phyloP scores from a whole-genome alignment of 2,113 vertebrate species.

The Ceyx margarethae region DNA sequence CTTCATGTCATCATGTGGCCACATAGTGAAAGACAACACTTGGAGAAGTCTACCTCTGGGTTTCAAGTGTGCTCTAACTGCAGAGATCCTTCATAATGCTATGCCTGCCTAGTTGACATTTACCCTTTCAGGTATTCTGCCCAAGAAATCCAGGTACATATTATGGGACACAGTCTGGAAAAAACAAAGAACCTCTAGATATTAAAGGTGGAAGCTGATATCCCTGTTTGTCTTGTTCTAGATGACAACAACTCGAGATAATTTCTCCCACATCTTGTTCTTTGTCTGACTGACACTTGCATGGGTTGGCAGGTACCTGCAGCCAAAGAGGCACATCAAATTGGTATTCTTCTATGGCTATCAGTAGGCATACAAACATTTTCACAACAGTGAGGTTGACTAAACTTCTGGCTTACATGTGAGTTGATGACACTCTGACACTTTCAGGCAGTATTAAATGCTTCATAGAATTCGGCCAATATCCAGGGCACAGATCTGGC shows the following conservation, averaged over 20 bases:
- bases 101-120: not conserved
- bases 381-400: not conserved
- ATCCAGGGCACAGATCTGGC: slow-evolving; percentile 31
- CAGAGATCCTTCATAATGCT: not conserved
- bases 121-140: not conserved
- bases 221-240: not conserved
- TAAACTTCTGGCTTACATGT: not conserved
- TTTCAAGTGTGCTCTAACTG: not conserved
- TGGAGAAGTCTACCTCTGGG: not conserved
- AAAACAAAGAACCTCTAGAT: not conserved
- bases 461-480: not conserved
- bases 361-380: not conserved
- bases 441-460: not conserved
- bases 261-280: not conserved
- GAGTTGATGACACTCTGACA: not conserved
- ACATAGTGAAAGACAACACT: not conserved
- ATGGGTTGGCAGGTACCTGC: not conserved
- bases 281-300: not conserved
- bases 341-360: not conserved
- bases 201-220: not conserved
- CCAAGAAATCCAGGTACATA: not conserved
- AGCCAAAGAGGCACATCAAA: not conserved
- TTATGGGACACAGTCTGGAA: not conserved
- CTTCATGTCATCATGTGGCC: fast-evolving
- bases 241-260: not conserved